phyloP scores from a whole-genome alignment of 1,140 invertebrate genomes.

The Asbolus verrucosus region DNA sequence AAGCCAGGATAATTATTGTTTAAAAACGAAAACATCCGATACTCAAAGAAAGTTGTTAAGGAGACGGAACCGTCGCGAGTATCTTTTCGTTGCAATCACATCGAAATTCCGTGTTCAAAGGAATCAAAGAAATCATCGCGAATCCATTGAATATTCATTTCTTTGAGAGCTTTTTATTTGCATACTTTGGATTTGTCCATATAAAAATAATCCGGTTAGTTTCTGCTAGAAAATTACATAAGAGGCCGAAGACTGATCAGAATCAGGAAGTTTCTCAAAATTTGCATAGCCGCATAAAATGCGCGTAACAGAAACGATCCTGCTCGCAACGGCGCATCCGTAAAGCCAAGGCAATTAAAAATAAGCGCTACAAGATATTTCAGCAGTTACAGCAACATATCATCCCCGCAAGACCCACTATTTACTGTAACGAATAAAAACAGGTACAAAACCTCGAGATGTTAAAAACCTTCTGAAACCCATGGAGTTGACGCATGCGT shows the following conservation, averaged over 20 bases:
- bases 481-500: conserved; percentile 40
- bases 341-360: conserved; percentile 4
- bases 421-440: conserved; percentile 22
- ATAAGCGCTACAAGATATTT: conserved; percentile 11
- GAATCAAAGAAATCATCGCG: conserved; percentile 33
- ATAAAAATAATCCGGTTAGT: conserved; percentile 3
- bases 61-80: conserved; percentile 17
- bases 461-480: conserved; percentile 28
- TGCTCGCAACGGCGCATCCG: not conserved
- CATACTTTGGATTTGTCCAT: not conserved
- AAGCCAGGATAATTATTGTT: not conserved
- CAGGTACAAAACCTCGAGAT: conserved; percentile 30
- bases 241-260: not conserved
- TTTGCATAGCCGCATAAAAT: not conserved
- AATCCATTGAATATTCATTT: conserved; percentile 29
- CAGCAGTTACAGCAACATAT: conserved; percentile 19
- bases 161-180: conserved; percentile 25
- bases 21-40: conserved; percentile 3
- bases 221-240: not conserved
- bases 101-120: conserved; percentile 9
- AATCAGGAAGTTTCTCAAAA: not conserved
- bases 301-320: not conserved
- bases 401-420: conserved; percentile 7
- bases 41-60: not conserved
- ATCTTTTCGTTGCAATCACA: not conserved